Base-by-base conservation (phyloP, 1,140 invertebrate species). In the Euglossa dilemma region DNA sequence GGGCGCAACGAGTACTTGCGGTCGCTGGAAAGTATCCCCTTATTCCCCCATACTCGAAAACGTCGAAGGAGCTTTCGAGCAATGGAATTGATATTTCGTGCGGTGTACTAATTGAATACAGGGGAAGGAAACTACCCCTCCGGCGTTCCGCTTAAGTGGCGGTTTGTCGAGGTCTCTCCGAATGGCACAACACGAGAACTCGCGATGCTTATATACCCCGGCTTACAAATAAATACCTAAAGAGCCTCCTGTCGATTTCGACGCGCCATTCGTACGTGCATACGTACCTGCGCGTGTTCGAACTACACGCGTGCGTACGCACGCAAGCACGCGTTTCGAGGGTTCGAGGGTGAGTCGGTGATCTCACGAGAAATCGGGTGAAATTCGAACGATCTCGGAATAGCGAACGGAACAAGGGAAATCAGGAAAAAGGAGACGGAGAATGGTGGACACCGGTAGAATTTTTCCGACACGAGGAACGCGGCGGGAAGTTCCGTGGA, bases 31-130 rank as follows among this genome's bases (percentile, higher is more conserved):
- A 70, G 81, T 83, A 83, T 77, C 75, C 72, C 64, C 75, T 83
- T 71, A 71, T 70, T 64, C 54, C 56, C 77, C 73, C 56, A 20
- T 16, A 76, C 67, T 87, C 81, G 67, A 76, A 72, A 57, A 80
- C 67, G 72, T 64, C 63, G 86, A 87, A 87, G 81, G 54, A 74
- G 82, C 82, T 87, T 87, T 57, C 66, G 63, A 63, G 79, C 83
- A 80, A 88, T 88, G 61, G 83, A 83, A 88, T 83, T 88, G 87
- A 88, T 88, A 88, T 88, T 88, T 88, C 86, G 86, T 88, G 71
- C 79, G 79, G 71, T 78, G 64, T 79, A 79, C 84, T 88, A 88
- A 88, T 88, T 88, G 87, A 88, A 88, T 80, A 88, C 83, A 66
- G 70, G 86, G 86, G 79, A 88, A 88, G 83, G 75, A 71, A 88